phyloP scores from a whole-genome alignment of 2,888 invertebrate species.

The Campoletis raptor region DNA sequence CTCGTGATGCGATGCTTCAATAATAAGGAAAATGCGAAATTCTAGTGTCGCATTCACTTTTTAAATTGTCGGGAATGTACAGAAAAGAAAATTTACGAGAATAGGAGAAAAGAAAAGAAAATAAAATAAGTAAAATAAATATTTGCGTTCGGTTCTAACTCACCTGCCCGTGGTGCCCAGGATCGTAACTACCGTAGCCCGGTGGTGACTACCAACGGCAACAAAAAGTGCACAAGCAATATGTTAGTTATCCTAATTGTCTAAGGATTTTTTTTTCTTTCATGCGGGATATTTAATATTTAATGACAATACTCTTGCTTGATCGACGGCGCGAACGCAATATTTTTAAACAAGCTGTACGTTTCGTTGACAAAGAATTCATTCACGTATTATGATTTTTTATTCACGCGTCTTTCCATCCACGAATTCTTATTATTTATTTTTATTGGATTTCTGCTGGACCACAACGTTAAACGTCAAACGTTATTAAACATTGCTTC shows the following conservation, averaged over 20 bases:
- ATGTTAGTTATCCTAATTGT: constrained; percentile 75
- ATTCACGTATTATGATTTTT: background rate
- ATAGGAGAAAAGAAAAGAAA: background rate
- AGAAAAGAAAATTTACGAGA: constrained; percentile 1
- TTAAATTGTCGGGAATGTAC: background rate
- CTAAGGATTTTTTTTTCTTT: constrained; percentile 18
- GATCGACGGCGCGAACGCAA: background rate
- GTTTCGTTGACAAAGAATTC: background rate
- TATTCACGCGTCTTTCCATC: too few species aligned
- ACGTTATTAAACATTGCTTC: too few species aligned
- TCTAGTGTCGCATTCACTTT: background rate
- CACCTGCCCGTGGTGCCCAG: constrained; percentile 78
- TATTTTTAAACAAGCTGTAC: background rate
- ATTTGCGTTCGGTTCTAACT: constrained; percentile 65
- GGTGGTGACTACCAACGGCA: constrained; percentile 78
- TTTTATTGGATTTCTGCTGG: background rate
- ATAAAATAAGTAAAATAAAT: constrained; percentile 14
- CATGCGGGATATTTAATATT: constrained; percentile 2
- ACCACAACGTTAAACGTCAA: too few species aligned
- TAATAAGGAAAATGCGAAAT: background rate
- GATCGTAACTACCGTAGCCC: constrained; percentile 74
- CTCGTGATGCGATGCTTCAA: background rate
- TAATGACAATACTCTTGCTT: background rate
- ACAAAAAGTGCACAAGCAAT: constrained; percentile 79
- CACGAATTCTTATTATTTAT: background rate